Base-by-base conservation (phyloP, 2,797 vertebrate genomes). In the Coregonus suidteri region DNA sequence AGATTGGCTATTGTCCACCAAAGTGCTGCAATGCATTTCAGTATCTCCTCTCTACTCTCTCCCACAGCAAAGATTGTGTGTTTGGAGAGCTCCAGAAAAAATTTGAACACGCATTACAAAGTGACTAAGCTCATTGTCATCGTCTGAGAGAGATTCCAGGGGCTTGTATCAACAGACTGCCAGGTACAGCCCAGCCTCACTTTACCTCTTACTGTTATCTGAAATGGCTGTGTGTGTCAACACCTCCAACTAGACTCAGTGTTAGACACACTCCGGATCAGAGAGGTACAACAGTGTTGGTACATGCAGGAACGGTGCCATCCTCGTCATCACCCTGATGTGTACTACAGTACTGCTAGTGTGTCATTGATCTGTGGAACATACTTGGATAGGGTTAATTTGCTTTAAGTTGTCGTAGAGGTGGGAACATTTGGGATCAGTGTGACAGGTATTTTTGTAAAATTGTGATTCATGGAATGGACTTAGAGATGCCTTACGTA, bases 121-220 rank as follows among this genome's bases (percentile, higher is more conserved):
- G 79, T 87, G 86, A 88, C 90, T 88, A 89, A 92, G 90, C 88
- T 85, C 64, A 82, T 88, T 92, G 87, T 93, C 91, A 92, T 90
- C 88, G 18, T 91, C 85, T 85, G 79, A 84, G 80, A 84, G 84
- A 78, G 77, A 80, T 83, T 87, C 86, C 78, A 68, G 77, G 80
- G 81, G 81, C 87, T 86, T 91, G 88, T 86, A 93, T 88, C 87
- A 91, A 91, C 90, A 90, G 74, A 82, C 71, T 76, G 79, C 83
- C 75, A 18, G 66, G 30, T 15, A 35, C 5, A 47, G 16, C 20
- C 31, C 18, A 73, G 87, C 18, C 79, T 85, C 79, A 75, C 37
- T 86, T 86, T 79, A 85, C 79, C 74, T 30, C 75, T 11, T 76
- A 86, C 81, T 87, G 84, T 92, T 88, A 82, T 84, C 79, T 86